Evolutionary conservation across 1,140 invertebrate species (phyloP).

Genomic region (Panagrolaimus sp.): DNA sequence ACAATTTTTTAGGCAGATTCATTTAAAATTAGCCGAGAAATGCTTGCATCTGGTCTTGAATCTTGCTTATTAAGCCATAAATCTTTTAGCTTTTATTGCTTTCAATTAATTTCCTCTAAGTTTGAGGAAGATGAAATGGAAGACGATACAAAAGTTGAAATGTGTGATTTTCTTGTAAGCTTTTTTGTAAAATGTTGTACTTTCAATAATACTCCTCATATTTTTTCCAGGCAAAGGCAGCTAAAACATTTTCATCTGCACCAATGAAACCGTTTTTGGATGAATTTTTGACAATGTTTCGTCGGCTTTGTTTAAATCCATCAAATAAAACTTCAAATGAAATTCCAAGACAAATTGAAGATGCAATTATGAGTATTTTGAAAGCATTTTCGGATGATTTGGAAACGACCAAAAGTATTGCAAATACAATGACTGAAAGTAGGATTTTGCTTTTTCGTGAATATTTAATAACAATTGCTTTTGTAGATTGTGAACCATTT

Average conservation of each 20-base stretch:
- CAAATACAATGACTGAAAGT: conserved; percentile 42
- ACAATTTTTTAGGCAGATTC: conserved; percentile 28
- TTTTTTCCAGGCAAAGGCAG: neutral
- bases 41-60: conserved; percentile 36
- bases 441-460: neutral
- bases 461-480: too few species aligned
- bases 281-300: conserved; percentile 27
- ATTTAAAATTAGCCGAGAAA: conserved; percentile 27
- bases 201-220: too few species aligned
- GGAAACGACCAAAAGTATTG: conserved; percentile 12
- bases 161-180: conserved; percentile 27
- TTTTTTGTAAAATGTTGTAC: neutral
- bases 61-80: conserved; percentile 33
- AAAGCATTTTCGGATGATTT: conserved; percentile 15
- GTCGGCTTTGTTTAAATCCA: conserved; percentile 32
- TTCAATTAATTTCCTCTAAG: conserved; percentile 47
- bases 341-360: conserved; percentile 6
- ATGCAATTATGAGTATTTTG: conserved; percentile 23
- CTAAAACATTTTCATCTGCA: conserved; percentile 21
- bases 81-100: conserved; percentile 38
- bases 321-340: conserved; percentile 24
- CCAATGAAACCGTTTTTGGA: conserved; percentile 22
- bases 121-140: conserved; percentile 33
- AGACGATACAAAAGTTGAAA: conserved; percentile 17
- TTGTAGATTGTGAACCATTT: conserved; percentile 54